Evolutionary conservation across 2,888 invertebrate species (phyloP).

Genomic region (Hylaea fasciaria): DNA sequence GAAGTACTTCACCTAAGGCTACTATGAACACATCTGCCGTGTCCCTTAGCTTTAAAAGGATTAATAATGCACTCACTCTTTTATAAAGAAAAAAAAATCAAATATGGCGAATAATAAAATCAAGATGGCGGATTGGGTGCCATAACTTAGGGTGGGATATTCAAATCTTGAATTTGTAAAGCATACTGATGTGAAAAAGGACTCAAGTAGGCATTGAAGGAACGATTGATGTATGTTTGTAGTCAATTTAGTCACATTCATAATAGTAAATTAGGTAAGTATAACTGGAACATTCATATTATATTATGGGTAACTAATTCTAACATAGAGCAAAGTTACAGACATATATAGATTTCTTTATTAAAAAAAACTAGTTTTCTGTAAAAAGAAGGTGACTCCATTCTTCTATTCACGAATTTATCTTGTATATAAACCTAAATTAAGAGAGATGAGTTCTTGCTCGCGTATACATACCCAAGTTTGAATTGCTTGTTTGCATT

Average conservation of each 20-base stretch:
- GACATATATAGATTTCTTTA: no score
- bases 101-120: slow-evolving; percentile 67
- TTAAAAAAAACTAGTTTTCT: no score
- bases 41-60: slow-evolving; percentile 56
- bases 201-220: background rate
- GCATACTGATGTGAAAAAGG: slow-evolving; percentile 22
- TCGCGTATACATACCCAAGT: background rate
- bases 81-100: slow-evolving; percentile 69
- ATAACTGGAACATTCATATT: no score
- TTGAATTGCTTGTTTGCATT: slow-evolving; percentile 11
- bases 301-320: no score
- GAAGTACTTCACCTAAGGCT: slow-evolving; percentile 60
- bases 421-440: no score
- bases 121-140: slow-evolving; percentile 78
- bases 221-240: no score
- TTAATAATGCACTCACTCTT: slow-evolving; percentile 69
- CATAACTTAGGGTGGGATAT: slow-evolving; percentile 40
- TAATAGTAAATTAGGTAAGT: no score
- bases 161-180: slow-evolving; percentile 25
- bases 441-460: no score
- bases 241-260: no score
- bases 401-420: no score
- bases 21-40: slow-evolving; percentile 63
- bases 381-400: no score
- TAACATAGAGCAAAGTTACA: no score